phyloP scores from a whole-genome alignment of 1,140 invertebrate genomes.

The Olivierus martensii region DNA sequence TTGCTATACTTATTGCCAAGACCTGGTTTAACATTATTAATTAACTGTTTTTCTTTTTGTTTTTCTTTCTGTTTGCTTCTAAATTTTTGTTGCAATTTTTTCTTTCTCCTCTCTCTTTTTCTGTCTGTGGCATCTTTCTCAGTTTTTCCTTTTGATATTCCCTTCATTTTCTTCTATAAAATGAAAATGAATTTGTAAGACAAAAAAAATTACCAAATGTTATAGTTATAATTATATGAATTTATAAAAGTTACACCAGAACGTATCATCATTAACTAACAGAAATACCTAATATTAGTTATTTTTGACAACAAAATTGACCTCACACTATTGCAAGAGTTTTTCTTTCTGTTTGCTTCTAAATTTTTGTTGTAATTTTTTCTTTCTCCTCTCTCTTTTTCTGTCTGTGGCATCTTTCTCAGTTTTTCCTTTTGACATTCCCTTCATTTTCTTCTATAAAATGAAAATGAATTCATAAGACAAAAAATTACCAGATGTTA shows the following conservation, averaged over 20 bases:
- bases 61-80: slow-evolving; percentile 12
- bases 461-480: too few species aligned
- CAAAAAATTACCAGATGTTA: too few species aligned
- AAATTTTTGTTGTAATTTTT: slow-evolving; percentile 58
- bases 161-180: slow-evolving; percentile 47
- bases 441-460: slow-evolving; percentile 47
- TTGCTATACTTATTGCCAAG: too few species aligned
- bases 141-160: slow-evolving; percentile 57
- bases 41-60: slow-evolving; percentile 7
- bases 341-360: slow-evolving; percentile 12
- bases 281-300: too few species aligned
- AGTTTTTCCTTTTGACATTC: slow-evolving; percentile 57
- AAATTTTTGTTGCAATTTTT: slow-evolving; percentile 58
- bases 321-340: too few species aligned
- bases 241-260: too few species aligned
- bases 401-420: slow-evolving; percentile 76
- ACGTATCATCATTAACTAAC: too few species aligned
- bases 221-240: too few species aligned
- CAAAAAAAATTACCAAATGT: too few species aligned
- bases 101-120: slow-evolving; percentile 71
- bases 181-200: too few species aligned
- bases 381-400: slow-evolving; percentile 71
- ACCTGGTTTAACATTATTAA: too few species aligned
- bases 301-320: too few species aligned
- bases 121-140: slow-evolving; percentile 76